Evolutionary conservation across 2,113 vertebrate species (phyloP).

Genomic region (Antechinus stuartii): DNA sequence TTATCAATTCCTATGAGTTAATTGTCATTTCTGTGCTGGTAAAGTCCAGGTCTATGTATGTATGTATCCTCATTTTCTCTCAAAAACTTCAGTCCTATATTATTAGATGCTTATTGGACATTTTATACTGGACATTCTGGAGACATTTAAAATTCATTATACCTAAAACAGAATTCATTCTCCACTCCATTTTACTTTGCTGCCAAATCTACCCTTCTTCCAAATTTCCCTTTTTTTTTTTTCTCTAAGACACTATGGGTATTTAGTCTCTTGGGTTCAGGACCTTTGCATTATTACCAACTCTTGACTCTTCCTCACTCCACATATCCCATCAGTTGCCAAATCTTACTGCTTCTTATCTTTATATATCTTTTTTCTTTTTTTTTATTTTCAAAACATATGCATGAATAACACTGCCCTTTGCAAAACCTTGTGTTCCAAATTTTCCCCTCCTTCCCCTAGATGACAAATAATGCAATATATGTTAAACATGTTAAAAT

Average conservation of each 20-base stretch:
- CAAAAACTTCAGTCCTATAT: background rate
- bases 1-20: background rate
- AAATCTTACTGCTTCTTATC: no score
- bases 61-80: background rate
- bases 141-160: background rate
- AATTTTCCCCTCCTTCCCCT: no score
- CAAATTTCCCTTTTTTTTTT: background rate
- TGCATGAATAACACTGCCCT: no score
- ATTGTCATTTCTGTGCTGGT: background rate
- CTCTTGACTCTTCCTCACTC: no score
- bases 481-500: no score
- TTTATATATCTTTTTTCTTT: no score
- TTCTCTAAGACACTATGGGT: background rate
- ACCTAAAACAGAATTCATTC: background rate
- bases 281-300: no score
- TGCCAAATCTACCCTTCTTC: background rate
- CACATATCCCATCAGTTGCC: background rate
- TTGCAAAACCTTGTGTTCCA: no score
- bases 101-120: background rate
- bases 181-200: background rate
- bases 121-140: background rate
- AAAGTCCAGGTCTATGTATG: background rate
- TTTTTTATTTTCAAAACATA: no score
- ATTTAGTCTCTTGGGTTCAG: no score
- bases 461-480: no score